Evolutionary conservation across 2,888 invertebrate species (phyloP), one percentile per base, ranked within the genome.

Genomic region (Nebria salina): DNA sequence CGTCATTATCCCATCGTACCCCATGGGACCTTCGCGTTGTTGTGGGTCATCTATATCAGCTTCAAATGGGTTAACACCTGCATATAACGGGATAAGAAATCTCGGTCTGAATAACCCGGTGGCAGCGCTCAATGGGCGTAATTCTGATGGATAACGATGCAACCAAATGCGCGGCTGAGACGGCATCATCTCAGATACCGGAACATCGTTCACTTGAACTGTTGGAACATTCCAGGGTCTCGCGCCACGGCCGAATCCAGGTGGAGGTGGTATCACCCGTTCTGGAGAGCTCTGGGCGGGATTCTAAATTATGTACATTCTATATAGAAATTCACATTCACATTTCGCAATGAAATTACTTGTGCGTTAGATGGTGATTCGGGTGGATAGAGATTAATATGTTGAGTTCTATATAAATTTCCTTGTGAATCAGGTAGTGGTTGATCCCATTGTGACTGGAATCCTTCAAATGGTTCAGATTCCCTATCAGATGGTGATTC

Each of bases 171-270:
- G 34, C 25, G 81, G 76, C 41, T 81, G 81, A 6, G 75, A 64
- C 72, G 81, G 81, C 65, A 76, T n/a, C 15, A 81, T 76, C 76
- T 90, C 90, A 11, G 87, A 86, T 1, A 90, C 87, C 0, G 91
- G 91, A n/a, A 91, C 89, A 84, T 93, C 93, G 83, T 93, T 93
- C 54, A 93, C 91, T 84, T 92, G 92, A 84, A 93, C 91, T 11
- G 91, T 87, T 1, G 93, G 93, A 84, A 92, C 90, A 76, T 85
- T 87, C 86, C 86, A 86, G 1, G 84, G 82, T 72, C 86, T 68
- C 15, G 83, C 72, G 34, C 75, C 72, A 54, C 54, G 11, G 7
- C 54, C 54, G 11, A 54, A 54, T 8, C 11, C 11, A 1, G 54
- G 54, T 9, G 65, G n/a, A 42, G 65, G 34, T 54, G 68, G 81